phyloP scores from a whole-genome alignment of 2,888 invertebrate species.

The Apotomis betuletana region DNA sequence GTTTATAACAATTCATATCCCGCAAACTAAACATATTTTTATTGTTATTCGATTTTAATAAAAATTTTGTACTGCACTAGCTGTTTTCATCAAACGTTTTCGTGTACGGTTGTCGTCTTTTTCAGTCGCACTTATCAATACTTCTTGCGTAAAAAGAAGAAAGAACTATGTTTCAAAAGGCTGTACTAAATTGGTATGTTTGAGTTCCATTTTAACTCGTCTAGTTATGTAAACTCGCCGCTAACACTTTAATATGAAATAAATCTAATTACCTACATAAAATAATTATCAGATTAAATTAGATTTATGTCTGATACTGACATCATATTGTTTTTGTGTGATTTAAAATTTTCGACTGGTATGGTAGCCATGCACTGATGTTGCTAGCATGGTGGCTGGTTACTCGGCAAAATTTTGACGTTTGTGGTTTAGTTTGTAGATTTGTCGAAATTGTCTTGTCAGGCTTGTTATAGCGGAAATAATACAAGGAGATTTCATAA shows the following conservation, averaged over 20 bases:
- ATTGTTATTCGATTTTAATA: neutral
- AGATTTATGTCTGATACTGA: too few relatives aligned
- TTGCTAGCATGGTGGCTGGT: slow-evolving; percentile 47
- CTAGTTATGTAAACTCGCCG: neutral
- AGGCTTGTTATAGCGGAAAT: slow-evolving; percentile 38
- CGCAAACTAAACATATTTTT: neutral
- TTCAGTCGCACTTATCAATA: neutral
- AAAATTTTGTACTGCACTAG: slow-evolving; percentile 1
- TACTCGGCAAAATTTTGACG: slow-evolving; percentile 78
- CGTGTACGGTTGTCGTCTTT: neutral
- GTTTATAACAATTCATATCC: neutral
- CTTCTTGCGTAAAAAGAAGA: neutral
- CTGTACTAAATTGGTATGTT: slow-evolving; percentile 6
- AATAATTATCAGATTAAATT: too few relatives aligned
- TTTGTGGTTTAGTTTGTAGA: slow-evolving; percentile 29
- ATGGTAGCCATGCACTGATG: neutral
- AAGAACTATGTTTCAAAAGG: neutral
- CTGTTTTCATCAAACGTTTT: slow-evolving; percentile 9
- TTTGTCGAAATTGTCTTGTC: slow-evolving; percentile 43
- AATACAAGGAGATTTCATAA: slow-evolving; percentile 27
- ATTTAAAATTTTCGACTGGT: neutral
- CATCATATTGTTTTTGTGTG: too few relatives aligned
- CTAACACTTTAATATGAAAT: too few relatives aligned
- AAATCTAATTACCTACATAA: too few relatives aligned
- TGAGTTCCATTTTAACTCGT: slow-evolving; percentile 13